phyloP scores from a whole-genome alignment of 2,888 invertebrate genomes.

The Himalopsyche kuldschensis region DNA sequence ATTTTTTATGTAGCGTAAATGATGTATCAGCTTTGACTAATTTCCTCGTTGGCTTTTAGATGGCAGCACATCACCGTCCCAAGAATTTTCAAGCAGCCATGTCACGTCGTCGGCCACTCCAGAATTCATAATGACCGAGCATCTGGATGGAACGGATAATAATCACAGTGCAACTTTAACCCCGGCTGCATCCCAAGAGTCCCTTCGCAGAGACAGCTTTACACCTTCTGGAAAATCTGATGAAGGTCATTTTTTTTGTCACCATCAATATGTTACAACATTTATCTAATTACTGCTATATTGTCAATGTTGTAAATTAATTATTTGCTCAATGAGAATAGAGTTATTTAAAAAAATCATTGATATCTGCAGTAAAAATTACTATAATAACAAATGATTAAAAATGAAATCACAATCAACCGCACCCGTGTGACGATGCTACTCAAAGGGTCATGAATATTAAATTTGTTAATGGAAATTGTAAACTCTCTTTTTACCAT shows the following conservation, averaged over 20 bases:
- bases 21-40: too few relatives aligned
- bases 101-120: slow-evolving; percentile 10
- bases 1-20: not conserved
- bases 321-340: too few relatives aligned
- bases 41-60: slow-evolving; percentile 3
- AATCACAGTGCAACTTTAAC: slow-evolving; percentile 2
- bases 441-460: too few relatives aligned
- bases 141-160: slow-evolving; percentile 17
- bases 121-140: slow-evolving; percentile 37
- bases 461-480: too few relatives aligned
- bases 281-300: too few relatives aligned
- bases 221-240: slow-evolving; percentile 10
- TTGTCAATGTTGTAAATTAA: too few relatives aligned
- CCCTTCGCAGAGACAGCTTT: not conserved
- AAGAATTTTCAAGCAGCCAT: slow-evolving; percentile 18
- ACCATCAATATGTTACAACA: too few relatives aligned
- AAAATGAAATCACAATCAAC: not conserved
- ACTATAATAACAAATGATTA: not conserved
- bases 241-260: slow-evolving; percentile 4
- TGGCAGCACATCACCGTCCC: slow-evolving; percentile 30
- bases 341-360: too few relatives aligned
- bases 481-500: too few relatives aligned
- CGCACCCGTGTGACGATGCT: too few relatives aligned
- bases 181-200: slow-evolving; percentile 27
- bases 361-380: too few relatives aligned